phyloP scores from a whole-genome alignment of 2,797 vertebrate genomes.

The Gambusia yucatana region DNA sequence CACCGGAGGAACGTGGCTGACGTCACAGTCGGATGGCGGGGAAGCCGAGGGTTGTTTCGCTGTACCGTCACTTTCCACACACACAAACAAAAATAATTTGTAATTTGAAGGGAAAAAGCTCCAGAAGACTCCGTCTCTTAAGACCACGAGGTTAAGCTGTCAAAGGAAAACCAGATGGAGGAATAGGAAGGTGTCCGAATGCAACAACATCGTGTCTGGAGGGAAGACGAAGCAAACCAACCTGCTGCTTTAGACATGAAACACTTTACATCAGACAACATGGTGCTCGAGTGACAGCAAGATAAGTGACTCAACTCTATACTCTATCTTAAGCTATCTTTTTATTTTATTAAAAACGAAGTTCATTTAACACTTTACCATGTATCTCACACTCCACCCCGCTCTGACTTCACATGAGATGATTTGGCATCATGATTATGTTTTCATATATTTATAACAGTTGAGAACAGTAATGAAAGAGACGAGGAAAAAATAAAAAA shows the following conservation, averaged over 20 bases:
- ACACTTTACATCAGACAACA: background rate
- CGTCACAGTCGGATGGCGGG: too few relatives aligned
- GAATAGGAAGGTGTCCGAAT: background rate
- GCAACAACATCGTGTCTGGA: background rate
- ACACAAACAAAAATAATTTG: too few relatives aligned
- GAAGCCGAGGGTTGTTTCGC: too few relatives aligned
- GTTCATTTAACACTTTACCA: background rate
- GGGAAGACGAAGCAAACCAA: background rate
- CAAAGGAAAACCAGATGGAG: background rate
- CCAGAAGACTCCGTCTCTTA: too few relatives aligned
- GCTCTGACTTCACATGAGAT: background rate
- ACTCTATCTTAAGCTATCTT: background rate
- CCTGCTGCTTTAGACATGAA: background rate
- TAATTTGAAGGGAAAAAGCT: too few relatives aligned
- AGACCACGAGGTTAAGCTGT: background rate
- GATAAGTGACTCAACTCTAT: background rate
- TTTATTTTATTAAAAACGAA: background rate
- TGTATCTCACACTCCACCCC: background rate
- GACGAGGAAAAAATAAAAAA: background rate
- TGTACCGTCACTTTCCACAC: too few relatives aligned
- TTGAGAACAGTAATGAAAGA: background rate
- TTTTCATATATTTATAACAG: background rate
- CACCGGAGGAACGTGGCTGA: too few relatives aligned
- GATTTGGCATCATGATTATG: conserved; percentile 1
- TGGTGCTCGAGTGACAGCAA: background rate